A percentile compares a stretch with the other conserved stretches of the same genome.
Evolutionary conservation across 2,888 invertebrate species (phyloP).

Genomic region (Dryadula phaetusa): DNA sequence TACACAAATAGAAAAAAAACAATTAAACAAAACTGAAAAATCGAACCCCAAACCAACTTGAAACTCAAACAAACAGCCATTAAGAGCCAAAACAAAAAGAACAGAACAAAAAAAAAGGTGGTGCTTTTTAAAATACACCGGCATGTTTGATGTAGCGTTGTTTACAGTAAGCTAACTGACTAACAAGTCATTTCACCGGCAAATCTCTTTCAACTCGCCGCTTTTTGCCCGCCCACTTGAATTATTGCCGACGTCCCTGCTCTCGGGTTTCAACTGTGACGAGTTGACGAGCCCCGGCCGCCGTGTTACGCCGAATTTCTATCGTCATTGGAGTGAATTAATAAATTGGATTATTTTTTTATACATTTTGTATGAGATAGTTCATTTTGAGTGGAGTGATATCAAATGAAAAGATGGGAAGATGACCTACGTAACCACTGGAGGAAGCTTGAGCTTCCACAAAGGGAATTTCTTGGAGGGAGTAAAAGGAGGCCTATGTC

Average conservation of each 20-base stretch:
- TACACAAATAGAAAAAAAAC: no score
- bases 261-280: conserved; percentile 34
- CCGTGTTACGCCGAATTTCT: conserved; percentile 64
- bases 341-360: no score
- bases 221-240: conserved; percentile 64
- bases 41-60: not conserved
- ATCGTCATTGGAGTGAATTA: conserved; percentile 41
- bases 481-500: no score
- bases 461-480: no score
- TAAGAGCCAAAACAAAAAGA: conserved; percentile 3
- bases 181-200: conserved; percentile 78
- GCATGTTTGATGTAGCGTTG: conserved; percentile 79
- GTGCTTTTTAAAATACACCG: conserved; percentile 45
- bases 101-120: conserved; percentile 37
- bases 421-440: no score
- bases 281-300: conserved; percentile 51
- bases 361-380: no score
- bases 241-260: conserved; percentile 61
- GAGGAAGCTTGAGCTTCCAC: no score
- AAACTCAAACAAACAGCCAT: conserved; percentile 10
- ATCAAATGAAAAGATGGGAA: no score
- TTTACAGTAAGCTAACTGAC: conserved; percentile 82
- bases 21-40: not conserved
- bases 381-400: no score
- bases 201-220: conserved; percentile 77